Conservation (phyloP, 2,797 vertebrate species). For the Enteromius thamalakanensis region DNA sequence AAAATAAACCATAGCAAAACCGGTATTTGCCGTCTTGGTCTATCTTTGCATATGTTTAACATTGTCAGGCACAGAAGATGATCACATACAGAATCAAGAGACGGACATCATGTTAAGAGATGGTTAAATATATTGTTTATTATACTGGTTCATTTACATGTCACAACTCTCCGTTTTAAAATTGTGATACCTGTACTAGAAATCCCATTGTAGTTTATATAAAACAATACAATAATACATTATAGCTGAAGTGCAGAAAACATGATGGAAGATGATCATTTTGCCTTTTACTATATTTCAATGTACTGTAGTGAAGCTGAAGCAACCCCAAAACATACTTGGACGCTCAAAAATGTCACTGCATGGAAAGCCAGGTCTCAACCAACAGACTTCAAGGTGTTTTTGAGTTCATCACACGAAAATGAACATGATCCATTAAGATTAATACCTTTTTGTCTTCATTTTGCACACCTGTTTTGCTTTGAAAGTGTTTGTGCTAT, state of each 20-base stretch:
- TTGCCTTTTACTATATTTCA: slow-evolving; percentile 66
- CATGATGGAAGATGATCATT: slow-evolving; percentile 58
- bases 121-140: slow-evolving; percentile 83
- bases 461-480: not conserved
- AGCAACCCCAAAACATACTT: slow-evolving; percentile 52
- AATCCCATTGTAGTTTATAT: slow-evolving; percentile 68
- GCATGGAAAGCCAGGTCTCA: not conserved
- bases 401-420: not conserved
- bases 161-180: slow-evolving; percentile 72
- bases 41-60: not conserved
- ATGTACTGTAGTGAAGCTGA: slow-evolving; percentile 34
- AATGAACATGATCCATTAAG: not conserved
- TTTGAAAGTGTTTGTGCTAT: slow-evolving; percentile 23
- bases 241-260: slow-evolving; percentile 69
- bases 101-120: slow-evolving; percentile 56
- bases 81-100: slow-evolving; percentile 14
- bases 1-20: slow-evolving; percentile 75
- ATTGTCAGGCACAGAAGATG: too few relatives aligned
- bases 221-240: slow-evolving; percentile 77
- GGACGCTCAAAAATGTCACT: slow-evolving; percentile 12
- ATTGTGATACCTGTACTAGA: slow-evolving; percentile 76
- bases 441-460: not conserved
- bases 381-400: not conserved
- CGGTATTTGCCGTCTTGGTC: not conserved
- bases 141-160: slow-evolving; percentile 81